Evolutionary conservation across 2,888 invertebrate genomes (phyloP).

Genomic region (Microctonus aethiopoides): DNA sequence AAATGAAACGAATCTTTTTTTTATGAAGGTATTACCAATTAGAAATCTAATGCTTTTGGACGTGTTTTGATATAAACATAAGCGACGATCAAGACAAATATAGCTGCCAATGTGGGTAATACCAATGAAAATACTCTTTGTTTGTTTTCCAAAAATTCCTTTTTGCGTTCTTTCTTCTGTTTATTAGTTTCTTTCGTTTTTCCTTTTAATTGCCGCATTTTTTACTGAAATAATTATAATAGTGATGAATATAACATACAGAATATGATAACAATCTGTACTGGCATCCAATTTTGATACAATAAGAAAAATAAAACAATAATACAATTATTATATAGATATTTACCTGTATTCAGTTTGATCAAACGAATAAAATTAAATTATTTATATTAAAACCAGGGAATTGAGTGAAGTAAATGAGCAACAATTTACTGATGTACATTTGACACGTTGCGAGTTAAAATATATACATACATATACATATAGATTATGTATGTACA

Average conservation of each 20-base stretch:
- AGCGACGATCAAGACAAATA: conserved; percentile 78
- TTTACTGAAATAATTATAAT: conserved; percentile 9
- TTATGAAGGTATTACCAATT: too few species aligned
- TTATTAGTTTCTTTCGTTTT: conserved; percentile 84
- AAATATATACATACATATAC: not conserved
- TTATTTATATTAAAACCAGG: not conserved
- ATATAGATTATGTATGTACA: not conserved
- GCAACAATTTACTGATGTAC: not conserved
- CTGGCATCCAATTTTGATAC: too few species aligned
- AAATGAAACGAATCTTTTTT: too few species aligned
- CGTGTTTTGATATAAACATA: conserved; percentile 86
- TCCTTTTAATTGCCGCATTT: conserved; percentile 84
- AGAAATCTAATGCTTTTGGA: conserved; percentile 68
- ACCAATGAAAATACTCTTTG: conserved; percentile 83
- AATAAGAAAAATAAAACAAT: too few species aligned
- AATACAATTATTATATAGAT: not conserved
- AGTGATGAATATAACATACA: not conserved
- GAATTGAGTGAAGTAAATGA: not conserved
- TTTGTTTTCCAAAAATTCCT: conserved; percentile 83
- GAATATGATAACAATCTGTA: not conserved
- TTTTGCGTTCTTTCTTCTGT: conserved; percentile 86
- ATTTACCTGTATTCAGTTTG: not conserved
- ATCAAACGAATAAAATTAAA: not conserved
- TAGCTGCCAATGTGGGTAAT: conserved; percentile 77
- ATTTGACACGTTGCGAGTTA: conserved; percentile 25